Evolutionary conservation across 2,113 vertebrate species (phyloP).

Genomic region (Synchiropus splendidus): DNA sequence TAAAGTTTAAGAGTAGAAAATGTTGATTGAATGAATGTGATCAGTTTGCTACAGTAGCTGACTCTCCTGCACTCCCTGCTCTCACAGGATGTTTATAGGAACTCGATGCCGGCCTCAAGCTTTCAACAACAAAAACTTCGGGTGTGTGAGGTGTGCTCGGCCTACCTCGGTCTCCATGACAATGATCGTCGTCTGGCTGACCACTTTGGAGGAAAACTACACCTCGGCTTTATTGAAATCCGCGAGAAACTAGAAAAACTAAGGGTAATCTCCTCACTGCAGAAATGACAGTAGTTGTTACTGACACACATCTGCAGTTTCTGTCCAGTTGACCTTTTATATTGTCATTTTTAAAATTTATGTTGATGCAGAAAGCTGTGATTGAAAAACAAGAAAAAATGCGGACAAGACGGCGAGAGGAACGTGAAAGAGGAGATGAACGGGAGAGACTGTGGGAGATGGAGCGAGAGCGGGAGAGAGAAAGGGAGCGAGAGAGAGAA

Average conservation of each 20-base stretch:
- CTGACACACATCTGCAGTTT: too few relatives aligned
- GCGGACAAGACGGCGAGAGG: conserved; percentile 84
- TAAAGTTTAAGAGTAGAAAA: too few relatives aligned
- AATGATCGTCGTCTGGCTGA: conserved; percentile 94
- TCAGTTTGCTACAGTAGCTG: not conserved
- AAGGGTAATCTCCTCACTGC: conserved; percentile 71
- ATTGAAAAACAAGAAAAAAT: conserved; percentile 92
- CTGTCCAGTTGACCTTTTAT: not conserved
- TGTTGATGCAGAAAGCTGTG: conserved; percentile 79
- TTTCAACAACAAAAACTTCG: conserved; percentile 97
- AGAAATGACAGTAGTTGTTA: too few relatives aligned
- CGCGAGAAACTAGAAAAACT: conserved; percentile 95
- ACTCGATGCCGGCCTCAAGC: conserved; percentile 98
- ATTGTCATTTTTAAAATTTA: too few relatives aligned
- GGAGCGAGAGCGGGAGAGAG: conserved; percentile 52
- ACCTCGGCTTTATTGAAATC: conserved; percentile 98
- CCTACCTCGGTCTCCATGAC: conserved; percentile 95
- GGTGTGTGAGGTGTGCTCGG: conserved; percentile 96
- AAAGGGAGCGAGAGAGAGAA: conserved; percentile 46
- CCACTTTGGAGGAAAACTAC: conserved; percentile 96
- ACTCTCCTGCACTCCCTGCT: too few relatives aligned
- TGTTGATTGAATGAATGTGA: too few relatives aligned
- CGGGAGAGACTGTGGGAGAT: conserved; percentile 59
- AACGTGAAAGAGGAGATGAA: conserved; percentile 81
- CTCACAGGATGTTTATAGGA: conserved; percentile 89